Evolutionary conservation across 2,113 vertebrate genomes (phyloP), one percentile per base, ranked within the genome.

Genomic region (Sciurus niger): DNA sequence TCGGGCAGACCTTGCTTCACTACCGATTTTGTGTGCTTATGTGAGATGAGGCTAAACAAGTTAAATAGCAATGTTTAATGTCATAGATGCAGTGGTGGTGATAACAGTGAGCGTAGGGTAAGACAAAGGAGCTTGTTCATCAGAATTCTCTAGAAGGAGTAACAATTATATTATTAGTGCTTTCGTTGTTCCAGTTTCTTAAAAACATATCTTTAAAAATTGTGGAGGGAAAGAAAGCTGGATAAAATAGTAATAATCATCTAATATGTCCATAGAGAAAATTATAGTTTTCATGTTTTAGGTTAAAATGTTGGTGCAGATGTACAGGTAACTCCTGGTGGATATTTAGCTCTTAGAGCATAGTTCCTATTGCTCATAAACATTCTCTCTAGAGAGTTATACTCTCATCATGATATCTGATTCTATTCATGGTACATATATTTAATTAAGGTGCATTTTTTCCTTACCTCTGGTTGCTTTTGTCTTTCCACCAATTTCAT

Each of bases 291-390:
- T 20, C 8, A 58, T 3, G 68, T 84, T 60, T 90, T 70, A 90
- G 40, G 18, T 86, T 68, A 77, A 90, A 93, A 67, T 60, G 25
- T 22, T 63, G 88, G 51, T 53, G 37, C 14, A 79, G 70, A 70
- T 83, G 10, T 89, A 73, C 28, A 34, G 2, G 37, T 80, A 74
- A n/a, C 1, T 85, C 25, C 30, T 30, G 10, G 17, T 68, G 68
- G 25, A 88, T 63, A 63, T 76, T 80, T 76, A 74, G 7, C 17
- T 80, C 46, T 83, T 77, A 65, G 90, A 90, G 73, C 25, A 73
- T 17, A 83, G 46, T 65, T 83, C 53, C 86, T 74, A 30, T 68
- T 87, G 28, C n/a, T 96, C 65, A 77, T 40, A 93, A 46, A 46
- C 40, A 43, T 4, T 4, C 4, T 48, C 5, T 79, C 16, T 48